Evolutionary conservation across 1,140 invertebrate genomes (phyloP).

Genomic region (Tetramorium alpestre): DNA sequence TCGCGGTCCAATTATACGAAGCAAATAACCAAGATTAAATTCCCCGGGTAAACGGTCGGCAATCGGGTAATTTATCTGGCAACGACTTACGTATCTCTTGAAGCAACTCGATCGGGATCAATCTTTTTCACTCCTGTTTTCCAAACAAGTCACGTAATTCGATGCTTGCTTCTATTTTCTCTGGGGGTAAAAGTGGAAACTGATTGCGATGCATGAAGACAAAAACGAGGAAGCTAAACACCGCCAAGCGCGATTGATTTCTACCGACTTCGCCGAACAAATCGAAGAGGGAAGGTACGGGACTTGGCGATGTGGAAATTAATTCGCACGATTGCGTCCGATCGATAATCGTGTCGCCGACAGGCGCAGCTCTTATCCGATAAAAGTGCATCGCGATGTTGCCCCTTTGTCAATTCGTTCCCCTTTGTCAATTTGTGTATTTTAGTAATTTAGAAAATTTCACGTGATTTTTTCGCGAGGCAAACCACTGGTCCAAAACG

Average conservation of each 20-base stretch:
- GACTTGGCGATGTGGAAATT: conserved; percentile 12
- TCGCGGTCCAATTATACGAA: conserved; percentile 69
- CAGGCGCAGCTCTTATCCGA: neutral
- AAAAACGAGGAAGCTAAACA: conserved; percentile 11
- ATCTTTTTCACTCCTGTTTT: conserved; percentile 36
- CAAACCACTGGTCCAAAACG: conserved; percentile 28
- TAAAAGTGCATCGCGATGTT: conserved; percentile 17
- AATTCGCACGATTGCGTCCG: conserved; percentile 20
- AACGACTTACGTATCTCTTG: conserved; percentile 45
- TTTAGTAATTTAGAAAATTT: conserved; percentile 17
- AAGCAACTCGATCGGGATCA: conserved; percentile 59
- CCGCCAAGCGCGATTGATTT: neutral
- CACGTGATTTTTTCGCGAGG: conserved; percentile 27
- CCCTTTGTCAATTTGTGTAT: neutral
- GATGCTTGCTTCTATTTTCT: conserved; percentile 14
- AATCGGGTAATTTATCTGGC: conserved; percentile 67
- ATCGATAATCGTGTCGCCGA: conserved; percentile 24
- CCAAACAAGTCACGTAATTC: conserved; percentile 31
- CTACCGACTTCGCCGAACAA: neutral
- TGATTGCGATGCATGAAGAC: conserved; percentile 1
- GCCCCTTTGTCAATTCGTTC: neutral
- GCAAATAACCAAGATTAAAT: conserved; percentile 71
- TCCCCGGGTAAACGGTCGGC: conserved; percentile 61
- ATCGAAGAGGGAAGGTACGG: neutral
- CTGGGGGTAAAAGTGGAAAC: conserved; percentile 10